Conservation (phyloP, 2,888 invertebrate species). For the Oasisia sp. region DNA sequence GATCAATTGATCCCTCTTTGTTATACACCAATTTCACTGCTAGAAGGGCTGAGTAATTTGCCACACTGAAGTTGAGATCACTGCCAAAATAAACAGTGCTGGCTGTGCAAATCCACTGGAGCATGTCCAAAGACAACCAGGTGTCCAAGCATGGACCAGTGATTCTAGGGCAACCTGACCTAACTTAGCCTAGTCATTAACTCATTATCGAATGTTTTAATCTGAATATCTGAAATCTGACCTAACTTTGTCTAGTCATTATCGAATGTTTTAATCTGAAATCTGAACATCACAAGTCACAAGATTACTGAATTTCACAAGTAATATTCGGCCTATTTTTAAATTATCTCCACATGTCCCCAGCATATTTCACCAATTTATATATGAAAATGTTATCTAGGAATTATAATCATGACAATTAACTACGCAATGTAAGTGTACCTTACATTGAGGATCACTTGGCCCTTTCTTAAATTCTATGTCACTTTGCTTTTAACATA, state of each 20-base stretch:
- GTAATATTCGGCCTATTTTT: background rate
- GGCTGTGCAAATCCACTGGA: background rate
- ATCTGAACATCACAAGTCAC: background rate
- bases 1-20: background rate
- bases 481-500: background rate
- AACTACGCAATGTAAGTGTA: too few relatives aligned
- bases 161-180: background rate
- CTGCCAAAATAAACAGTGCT: background rate
- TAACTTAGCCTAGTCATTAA: background rate
- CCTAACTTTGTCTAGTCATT: background rate
- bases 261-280: background rate
- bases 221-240: background rate
- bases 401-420: too few relatives aligned
- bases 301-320: background rate
- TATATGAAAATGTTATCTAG: too few relatives aligned
- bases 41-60: background rate
- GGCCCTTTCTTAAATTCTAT: background rate
- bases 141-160: background rate
- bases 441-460: too few relatives aligned
- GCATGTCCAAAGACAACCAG: background rate
- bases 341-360: background rate
- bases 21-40: background rate
- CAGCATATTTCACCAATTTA: background rate
- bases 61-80: background rate
- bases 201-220: background rate